Evolutionary conservation across 2,113 vertebrate genomes (phyloP).

Genomic region (Mixornis gularis): DNA sequence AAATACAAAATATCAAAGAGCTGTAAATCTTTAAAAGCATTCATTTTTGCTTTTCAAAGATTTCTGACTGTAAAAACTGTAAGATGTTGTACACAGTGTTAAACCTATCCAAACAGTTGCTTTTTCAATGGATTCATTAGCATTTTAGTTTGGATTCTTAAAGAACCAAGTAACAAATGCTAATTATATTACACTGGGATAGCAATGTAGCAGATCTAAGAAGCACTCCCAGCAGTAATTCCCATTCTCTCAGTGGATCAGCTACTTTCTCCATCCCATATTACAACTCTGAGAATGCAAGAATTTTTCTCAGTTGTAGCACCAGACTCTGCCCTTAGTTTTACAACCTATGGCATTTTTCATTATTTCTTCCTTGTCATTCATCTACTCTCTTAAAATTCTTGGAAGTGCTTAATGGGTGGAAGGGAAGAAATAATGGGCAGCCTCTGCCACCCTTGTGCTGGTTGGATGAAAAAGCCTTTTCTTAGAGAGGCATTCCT

Average conservation of each 20-base stretch:
- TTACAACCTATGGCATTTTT: not conserved
- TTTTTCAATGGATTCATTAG: not conserved
- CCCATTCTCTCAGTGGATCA: not conserved
- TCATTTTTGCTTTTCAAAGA: not conserved
- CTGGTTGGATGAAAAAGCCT: not conserved
- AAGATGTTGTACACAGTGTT: not conserved
- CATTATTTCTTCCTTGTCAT: not conserved
- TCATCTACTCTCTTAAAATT: not conserved
- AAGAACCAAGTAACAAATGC: not conserved
- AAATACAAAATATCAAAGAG: slow-evolving; percentile 6
- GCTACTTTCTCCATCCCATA: not conserved
- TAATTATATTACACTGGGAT: not conserved
- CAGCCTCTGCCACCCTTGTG: not conserved
- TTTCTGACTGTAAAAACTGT: not conserved
- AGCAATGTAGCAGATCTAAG: not conserved
- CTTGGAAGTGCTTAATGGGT: not conserved
- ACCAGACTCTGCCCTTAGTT: not conserved
- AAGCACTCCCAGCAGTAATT: not conserved
- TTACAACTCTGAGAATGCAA: not conserved
- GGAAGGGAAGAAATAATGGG: not conserved
- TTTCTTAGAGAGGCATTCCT: not conserved
- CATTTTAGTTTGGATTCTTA: slow-evolving; percentile 1
- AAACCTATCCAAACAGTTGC: not conserved
- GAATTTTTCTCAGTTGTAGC: not conserved
- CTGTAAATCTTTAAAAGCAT: not conserved